Conservation (phyloP, 2,113 vertebrate genomes). For the Tiliqua scincoides region DNA sequence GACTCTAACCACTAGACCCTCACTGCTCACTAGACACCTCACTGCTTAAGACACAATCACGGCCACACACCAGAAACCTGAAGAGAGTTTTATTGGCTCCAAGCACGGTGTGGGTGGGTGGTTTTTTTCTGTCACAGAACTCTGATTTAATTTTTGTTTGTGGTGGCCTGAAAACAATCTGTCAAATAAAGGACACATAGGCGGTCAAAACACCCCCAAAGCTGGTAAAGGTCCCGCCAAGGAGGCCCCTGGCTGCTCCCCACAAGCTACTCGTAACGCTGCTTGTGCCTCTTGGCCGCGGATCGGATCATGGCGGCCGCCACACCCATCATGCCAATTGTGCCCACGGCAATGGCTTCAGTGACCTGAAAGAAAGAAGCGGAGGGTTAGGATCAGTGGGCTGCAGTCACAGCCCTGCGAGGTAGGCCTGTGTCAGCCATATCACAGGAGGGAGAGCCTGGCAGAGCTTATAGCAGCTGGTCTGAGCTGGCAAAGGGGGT, state of each 20-base stretch:
- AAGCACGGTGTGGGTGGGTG: conserved; percentile 26
- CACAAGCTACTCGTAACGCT: conserved; percentile 5
- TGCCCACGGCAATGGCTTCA: conserved; percentile 26
- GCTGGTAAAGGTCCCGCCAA: conserved; percentile 14
- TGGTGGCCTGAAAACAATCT: conserved; percentile 38
- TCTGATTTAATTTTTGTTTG: conserved; percentile 35
- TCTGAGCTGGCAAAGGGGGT: neutral
- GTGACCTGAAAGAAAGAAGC: neutral
- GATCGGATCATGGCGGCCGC: conserved; percentile 32
- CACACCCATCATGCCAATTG: conserved; percentile 34
- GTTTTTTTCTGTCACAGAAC: conserved; percentile 17
- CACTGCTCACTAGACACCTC: too few species aligned
- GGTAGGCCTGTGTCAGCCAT: neutral
- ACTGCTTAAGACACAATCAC: too few species aligned
- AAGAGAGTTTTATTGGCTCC: conserved; percentile 42
- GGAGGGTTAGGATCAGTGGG: neutral
- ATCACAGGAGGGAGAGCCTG: neutral
- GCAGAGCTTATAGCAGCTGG: accelerated
- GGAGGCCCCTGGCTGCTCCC: conserved; percentile 17
- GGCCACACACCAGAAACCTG: neutral
- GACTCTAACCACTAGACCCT: too few species aligned
- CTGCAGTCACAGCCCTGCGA: neutral
- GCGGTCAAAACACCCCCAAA: conserved; percentile 26
- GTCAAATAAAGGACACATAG: conserved; percentile 33
- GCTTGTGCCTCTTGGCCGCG: conserved; percentile 29